Evolutionary conservation across 2,888 invertebrate genomes (phyloP), one percentile per base, ranked within the genome.

Genomic region (Prosopocoilus inquinatus): DNA sequence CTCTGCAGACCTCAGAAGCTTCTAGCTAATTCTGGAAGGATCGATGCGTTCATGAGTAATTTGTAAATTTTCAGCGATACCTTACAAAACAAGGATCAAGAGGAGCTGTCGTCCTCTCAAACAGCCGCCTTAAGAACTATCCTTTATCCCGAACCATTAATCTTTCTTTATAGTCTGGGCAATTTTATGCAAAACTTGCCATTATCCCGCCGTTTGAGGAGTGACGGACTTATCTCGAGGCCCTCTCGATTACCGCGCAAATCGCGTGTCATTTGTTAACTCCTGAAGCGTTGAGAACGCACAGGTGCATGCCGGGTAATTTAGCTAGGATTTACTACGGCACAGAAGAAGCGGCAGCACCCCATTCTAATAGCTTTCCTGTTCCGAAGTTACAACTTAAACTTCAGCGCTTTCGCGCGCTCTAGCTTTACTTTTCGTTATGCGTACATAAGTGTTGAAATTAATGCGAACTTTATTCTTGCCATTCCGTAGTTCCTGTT

Each of bases 261-360:
- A 74, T 74, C 75, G 75, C 71, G 70, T 72, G 73, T 74, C 75
- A 75, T 75, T 75, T 74, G 73, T 75, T 73, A 71, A 70, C 70
- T 70, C 68, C 68, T 64, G 64, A 65, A 69, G 69, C 69, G 70
- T 59, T 66, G 70, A 67, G 72, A 72, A 70, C 68, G 69, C 68
- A 69, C 74, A 74, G 74, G 74, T 74, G 72, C 68, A 69, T 64
- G 62, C 59, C 63, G 67, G 70, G 69, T 71, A 72, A 74, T 73
- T 74, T 74, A 69, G 71, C 67, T 68, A 69, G 73, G 73, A 74
- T 74, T 74, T 74, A 73, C 67, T 67, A 63, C 64, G 59, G 60
- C 56, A 62, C 59, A 55, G 52, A 52, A 60, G 51, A 64, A 61
- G 35, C 38, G 36, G 53, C 38, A 28, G 28, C 55, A 55, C 50